Evolutionary conservation across 2,888 invertebrate genomes (phyloP).

Genomic region (Spialia ferax): DNA sequence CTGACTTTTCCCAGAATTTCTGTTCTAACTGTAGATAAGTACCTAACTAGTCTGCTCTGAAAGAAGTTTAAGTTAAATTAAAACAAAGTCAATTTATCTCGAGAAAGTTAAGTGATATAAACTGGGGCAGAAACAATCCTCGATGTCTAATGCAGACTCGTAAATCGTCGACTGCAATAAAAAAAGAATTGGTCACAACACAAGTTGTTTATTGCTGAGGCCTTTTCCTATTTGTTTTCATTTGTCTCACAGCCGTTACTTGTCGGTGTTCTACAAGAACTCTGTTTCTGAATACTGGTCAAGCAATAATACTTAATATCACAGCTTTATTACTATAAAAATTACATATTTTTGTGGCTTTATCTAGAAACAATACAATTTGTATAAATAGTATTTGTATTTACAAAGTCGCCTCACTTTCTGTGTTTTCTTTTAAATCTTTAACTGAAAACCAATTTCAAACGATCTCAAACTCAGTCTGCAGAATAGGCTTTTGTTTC

Average conservation of each 20-base stretch:
- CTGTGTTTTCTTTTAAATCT: too few species aligned
- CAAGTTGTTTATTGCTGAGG: constrained; percentile 64
- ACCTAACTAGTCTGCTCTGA: background rate
- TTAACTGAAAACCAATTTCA: too few species aligned
- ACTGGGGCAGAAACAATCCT: constrained; percentile 36
- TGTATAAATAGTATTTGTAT: too few species aligned
- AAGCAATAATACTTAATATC: too few species aligned
- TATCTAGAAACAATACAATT: too few species aligned
- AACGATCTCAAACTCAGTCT: background rate
- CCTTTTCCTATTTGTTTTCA: constrained; percentile 75
- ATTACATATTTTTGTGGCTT: too few species aligned
- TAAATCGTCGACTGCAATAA: constrained; percentile 67
- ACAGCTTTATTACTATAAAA: too few species aligned
- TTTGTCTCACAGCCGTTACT: constrained; percentile 54
- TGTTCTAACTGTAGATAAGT: background rate
- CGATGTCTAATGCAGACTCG: constrained; percentile 45
- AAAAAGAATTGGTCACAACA: constrained; percentile 57
- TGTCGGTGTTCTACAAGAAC: constrained; percentile 42
- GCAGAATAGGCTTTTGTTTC: background rate
- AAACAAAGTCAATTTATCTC: background rate
- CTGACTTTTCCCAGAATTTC: too few species aligned
- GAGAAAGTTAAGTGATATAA: constrained; percentile 40
- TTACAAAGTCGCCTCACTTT: too few species aligned
- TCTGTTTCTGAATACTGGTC: background rate
- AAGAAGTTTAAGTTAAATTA: background rate